Evolutionary conservation across 2,113 vertebrate species (phyloP).

Genomic region (Merops nubicus): DNA sequence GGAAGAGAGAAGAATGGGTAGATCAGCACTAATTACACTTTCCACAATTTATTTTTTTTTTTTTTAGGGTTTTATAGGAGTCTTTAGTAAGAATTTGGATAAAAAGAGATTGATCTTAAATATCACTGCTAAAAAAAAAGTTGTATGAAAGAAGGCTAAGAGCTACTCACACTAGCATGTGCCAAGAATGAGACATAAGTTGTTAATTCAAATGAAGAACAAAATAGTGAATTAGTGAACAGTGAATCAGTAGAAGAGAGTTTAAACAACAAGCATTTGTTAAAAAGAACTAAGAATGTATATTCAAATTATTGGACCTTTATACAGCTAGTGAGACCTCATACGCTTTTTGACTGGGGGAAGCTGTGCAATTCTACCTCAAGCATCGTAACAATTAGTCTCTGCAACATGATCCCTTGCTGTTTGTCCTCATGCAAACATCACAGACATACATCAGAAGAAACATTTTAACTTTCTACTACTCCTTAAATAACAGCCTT

Average conservation of each 20-base stretch:
- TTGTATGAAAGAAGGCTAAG: background rate
- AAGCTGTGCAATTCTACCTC: background rate
- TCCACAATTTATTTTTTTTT: background rate
- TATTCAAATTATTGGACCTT: background rate
- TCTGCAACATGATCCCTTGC: background rate
- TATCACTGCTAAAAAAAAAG: background rate
- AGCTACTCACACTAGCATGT: background rate
- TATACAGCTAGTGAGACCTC: background rate
- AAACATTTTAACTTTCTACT: background rate
- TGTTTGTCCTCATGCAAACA: background rate
- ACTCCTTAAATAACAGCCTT: background rate
- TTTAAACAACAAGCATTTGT: background rate
- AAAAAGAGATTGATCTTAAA: background rate
- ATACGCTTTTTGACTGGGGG: background rate
- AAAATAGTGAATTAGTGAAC: background rate
- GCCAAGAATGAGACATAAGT: background rate
- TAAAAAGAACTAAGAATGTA: background rate
- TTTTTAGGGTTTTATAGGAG: background rate
- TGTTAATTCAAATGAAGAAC: background rate
- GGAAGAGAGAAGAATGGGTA: background rate
- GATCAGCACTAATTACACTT: background rate
- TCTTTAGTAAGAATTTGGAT: background rate
- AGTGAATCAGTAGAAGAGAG: background rate
- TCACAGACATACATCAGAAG: background rate
- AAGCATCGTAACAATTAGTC: background rate